Conservation (phyloP, 2,888 invertebrate genomes). For the Agriopis aurantiaria region DNA sequence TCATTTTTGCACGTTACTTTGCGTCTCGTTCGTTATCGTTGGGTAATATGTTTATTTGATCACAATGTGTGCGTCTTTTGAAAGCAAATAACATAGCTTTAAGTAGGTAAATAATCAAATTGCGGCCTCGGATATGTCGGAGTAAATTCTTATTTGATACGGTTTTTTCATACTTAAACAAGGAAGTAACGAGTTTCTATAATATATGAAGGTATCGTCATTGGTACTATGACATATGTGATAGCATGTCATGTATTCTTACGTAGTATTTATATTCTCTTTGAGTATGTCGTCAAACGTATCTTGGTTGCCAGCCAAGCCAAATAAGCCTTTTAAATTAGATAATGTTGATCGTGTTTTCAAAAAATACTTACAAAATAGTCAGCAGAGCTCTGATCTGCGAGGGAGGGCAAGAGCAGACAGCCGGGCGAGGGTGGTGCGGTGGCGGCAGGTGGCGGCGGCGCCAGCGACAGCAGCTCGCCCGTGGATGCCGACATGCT, state of each 20-base stretch:
- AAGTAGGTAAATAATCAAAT: constrained; percentile 46
- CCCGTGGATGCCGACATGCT: constrained; percentile 79
- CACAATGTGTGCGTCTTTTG: constrained; percentile 44
- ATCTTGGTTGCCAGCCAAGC: no score
- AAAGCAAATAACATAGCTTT: constrained; percentile 44
- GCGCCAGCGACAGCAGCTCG: constrained; percentile 79
- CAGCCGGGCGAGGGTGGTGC: constrained; percentile 83
- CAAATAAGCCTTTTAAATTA: no score
- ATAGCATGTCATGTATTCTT: no score
- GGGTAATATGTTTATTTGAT: constrained; percentile 28
- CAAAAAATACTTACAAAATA: constrained; percentile 73
- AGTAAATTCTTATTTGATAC: constrained; percentile 19
- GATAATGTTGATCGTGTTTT: no score
- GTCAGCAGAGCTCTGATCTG: constrained; percentile 77
- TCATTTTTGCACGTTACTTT: constrained; percentile 4
- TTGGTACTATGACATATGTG: neutral
- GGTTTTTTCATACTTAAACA: constrained; percentile 1
- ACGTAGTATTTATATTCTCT: no score
- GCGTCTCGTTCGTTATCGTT: constrained; percentile 1
- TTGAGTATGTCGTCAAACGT: no score
- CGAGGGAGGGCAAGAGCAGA: constrained; percentile 76
- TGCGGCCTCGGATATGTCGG: constrained; percentile 37
- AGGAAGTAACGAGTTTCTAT: neutral
- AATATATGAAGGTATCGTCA: no score
- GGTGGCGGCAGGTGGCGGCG: constrained; percentile 79